Evolutionary conservation across 2,888 invertebrate species (phyloP).

Genomic region (Neoitamus cyanurus): DNA sequence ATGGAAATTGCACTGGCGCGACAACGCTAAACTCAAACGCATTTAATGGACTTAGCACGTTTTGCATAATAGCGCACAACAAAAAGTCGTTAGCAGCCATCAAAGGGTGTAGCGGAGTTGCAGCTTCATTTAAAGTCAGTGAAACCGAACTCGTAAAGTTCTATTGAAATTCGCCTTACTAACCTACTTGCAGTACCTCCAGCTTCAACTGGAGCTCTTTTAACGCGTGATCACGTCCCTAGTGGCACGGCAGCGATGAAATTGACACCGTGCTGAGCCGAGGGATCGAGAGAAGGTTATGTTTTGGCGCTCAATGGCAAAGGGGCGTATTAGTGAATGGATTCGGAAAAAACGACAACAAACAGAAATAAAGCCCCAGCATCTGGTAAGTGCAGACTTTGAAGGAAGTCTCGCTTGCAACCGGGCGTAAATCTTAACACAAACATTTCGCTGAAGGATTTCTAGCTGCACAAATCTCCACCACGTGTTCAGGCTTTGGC

Average conservation of each 20-base stretch:
- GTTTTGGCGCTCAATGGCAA: not conserved
- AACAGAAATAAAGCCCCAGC: not conserved
- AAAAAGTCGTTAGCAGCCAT: constrained; percentile 26
- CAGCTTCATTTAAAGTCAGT: constrained; percentile 41
- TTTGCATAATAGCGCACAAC: constrained; percentile 30
- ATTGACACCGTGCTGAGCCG: constrained; percentile 16
- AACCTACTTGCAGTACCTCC: constrained; percentile 9
- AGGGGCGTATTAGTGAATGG: constrained; percentile 24
- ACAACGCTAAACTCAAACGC: not conserved
- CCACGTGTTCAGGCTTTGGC: constrained; percentile 13
- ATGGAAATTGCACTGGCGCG: not conserved
- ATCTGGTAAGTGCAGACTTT: constrained; percentile 6
- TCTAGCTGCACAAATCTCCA: not conserved
- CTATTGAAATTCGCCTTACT: constrained; percentile 32
- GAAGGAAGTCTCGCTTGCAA: constrained; percentile 10
- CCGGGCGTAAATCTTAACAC: constrained; percentile 18
- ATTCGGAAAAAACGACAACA: not conserved
- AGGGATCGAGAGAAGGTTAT: not conserved
- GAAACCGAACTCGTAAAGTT: constrained; percentile 28
- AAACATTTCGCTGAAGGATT: constrained; percentile 7
- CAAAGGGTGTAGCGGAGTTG: constrained; percentile 36
- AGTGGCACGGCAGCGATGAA: not conserved
- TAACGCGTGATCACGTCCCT: constrained; percentile 33
- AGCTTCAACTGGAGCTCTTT: not conserved
- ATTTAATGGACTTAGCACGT: constrained; percentile 30